Evolutionary conservation across 2,113 vertebrate species (phyloP).

Genomic region (Anthoscopus minutus): DNA sequence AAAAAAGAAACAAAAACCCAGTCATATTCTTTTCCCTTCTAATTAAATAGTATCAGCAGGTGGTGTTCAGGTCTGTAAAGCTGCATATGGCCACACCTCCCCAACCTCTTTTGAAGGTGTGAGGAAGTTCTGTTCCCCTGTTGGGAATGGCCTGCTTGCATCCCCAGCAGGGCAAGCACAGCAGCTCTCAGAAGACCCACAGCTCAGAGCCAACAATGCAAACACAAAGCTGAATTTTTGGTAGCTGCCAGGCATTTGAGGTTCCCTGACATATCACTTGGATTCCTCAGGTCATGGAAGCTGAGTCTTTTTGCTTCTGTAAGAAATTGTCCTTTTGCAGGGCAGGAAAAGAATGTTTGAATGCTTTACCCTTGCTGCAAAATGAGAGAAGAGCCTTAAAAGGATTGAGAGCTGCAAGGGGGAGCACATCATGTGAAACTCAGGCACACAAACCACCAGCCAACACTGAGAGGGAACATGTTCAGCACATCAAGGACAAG

Average conservation of each 20-base stretch:
- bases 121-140: neutral
- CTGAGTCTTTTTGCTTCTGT: neutral
- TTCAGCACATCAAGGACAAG: neutral
- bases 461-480: neutral
- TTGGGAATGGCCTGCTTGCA: neutral
- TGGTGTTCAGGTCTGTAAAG: neutral
- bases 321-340: neutral
- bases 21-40: neutral
- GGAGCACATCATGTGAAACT: neutral
- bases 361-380: neutral
- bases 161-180: neutral
- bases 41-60: neutral
- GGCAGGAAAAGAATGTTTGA: accelerated
- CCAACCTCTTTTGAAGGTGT: neutral
- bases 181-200: neutral
- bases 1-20: neutral
- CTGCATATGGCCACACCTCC: neutral
- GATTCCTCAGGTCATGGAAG: neutral
- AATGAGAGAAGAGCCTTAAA: neutral
- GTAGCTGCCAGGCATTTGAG: neutral
- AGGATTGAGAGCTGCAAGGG: neutral
- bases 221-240: neutral
- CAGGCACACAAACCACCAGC: neutral
- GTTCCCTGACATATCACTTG: neutral
- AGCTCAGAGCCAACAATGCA: neutral